Conservation (phyloP, 2,888 invertebrate species). For the Digitonthophagus gazella region DNA sequence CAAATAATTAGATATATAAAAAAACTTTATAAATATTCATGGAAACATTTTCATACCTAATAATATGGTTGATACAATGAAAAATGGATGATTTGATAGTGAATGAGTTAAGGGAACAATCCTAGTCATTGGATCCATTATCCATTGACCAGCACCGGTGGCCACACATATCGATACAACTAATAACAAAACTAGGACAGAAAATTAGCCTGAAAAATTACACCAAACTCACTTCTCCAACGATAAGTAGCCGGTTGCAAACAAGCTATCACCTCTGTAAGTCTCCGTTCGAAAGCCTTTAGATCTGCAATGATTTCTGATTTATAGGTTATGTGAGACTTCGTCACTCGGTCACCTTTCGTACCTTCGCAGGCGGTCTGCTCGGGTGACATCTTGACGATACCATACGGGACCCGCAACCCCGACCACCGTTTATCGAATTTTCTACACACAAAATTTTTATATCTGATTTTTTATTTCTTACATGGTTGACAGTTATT, state of each 20-base stretch:
- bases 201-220: conserved; percentile 10
- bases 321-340: conserved; percentile 46
- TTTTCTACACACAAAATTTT: neutral
- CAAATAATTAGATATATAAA: conserved; percentile 7
- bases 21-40: neutral
- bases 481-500: conserved; percentile 6
- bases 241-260: conserved; percentile 90
- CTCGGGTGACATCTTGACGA: conserved; percentile 69
- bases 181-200: conserved; percentile 72
- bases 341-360: conserved; percentile 26
- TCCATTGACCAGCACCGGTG: conserved; percentile 94
- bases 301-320: conserved; percentile 69
- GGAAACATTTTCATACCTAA: conserved; percentile 63
- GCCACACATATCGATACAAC: conserved; percentile 88
- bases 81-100: conserved; percentile 90
- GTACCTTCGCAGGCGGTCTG: conserved; percentile 91
- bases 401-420: conserved; percentile 7
- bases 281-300: conserved; percentile 94
- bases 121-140: conserved; percentile 91
- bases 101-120: conserved; percentile 89
- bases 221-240: conserved; percentile 82
- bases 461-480: neutral
- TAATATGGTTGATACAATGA: conserved; percentile 81
- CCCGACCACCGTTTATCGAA: neutral
- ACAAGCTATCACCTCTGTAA: conserved; percentile 96